A percentile compares a stretch with the other conserved stretches of the same genome.
Conservation (phyloP, 2,888 invertebrate species). For the Lasioglossum leucozonium region DNA sequence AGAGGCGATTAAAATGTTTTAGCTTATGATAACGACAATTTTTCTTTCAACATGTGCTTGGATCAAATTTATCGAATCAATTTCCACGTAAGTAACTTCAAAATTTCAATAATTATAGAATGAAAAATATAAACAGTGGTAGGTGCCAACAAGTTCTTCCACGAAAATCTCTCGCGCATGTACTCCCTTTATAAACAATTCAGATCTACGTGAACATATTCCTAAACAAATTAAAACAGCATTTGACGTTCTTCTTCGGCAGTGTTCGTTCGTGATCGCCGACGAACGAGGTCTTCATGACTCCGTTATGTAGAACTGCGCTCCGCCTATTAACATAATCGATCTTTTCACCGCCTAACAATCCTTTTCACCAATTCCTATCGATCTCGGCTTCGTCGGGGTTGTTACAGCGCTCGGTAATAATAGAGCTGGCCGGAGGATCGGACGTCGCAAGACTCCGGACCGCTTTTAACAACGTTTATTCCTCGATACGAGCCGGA, state of each 20-base stretch:
- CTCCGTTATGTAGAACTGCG: background rate
- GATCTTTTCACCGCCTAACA: slow-evolving; percentile 49
- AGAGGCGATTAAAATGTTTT: too few species aligned
- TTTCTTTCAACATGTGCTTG: too few species aligned
- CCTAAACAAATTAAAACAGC: background rate
- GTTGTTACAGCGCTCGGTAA: slow-evolving; percentile 50
- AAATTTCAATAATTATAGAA: too few species aligned
- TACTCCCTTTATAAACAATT: background rate
- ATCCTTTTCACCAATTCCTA: slow-evolving; percentile 60
- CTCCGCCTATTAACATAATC: slow-evolving; percentile 30
- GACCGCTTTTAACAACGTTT: slow-evolving; percentile 43
- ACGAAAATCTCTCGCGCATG: too few species aligned
- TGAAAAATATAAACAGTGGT: too few species aligned
- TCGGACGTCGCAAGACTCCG: slow-evolving; percentile 12
- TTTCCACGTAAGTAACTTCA: too few species aligned
- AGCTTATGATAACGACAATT: too few species aligned
- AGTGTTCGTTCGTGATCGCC: background rate
- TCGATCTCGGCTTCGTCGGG: slow-evolving; percentile 73
- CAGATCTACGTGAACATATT: too few species aligned
- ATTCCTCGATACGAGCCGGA: slow-evolving; percentile 40
- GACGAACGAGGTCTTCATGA: slow-evolving; percentile 50
- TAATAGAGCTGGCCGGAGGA: slow-evolving; percentile 36
- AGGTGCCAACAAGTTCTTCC: too few species aligned
- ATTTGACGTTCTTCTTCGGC: background rate
- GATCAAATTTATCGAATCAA: too few species aligned